Base-by-base conservation (phyloP, 92 coral and sea anemone species). In the Parazoanthus darwini region DNA sequence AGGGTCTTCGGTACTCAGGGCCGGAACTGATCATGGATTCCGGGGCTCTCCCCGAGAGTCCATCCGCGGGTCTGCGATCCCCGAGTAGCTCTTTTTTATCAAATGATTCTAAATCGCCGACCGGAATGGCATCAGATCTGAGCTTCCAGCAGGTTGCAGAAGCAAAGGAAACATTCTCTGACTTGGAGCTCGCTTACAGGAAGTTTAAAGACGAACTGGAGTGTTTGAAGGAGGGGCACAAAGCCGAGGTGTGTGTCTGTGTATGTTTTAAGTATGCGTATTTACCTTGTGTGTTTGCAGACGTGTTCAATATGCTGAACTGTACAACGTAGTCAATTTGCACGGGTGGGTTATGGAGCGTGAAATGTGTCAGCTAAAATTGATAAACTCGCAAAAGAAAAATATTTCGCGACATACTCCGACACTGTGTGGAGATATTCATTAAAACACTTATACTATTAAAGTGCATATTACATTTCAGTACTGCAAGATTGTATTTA, bases 81-180 rank as follows among this genome's bases (percentile, higher is more conserved):
- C 33, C 35, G 16, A 81, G 48, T 20, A 36, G 74, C 37, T 63
- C 51, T 10, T 16, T 36, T 63, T 54, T 38, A 3, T 58, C 51
- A 58, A 13, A 36, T 9, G 56, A 81, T 13, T 59, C 85, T 7
- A 29, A 54, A 79, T n/a, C 39, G 50, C 63, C 51, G 58, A 16
- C 59, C 20, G 54, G 73, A n/a, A 14, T 20, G 37, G 48, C 74
- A 56, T 20, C 87, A 44, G 92, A 90, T 77, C 79, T 86, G 50
- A 80, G 87, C 51, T 36, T 86, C 3, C 90, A 86, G 78, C 92
- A 90, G 86, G 85, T 86, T n/a, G 88, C 84, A 18, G 90, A 86
- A 48, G 90, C 92, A n/a, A 90, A 90, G 79, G 92, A 90, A 54
- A 86, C 92, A 1, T 86, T 90, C 84, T 85, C 88, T 42, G 87